Base-by-base conservation (phyloP, 2,797 vertebrate species). In the Denticeps clupeoides region DNA sequence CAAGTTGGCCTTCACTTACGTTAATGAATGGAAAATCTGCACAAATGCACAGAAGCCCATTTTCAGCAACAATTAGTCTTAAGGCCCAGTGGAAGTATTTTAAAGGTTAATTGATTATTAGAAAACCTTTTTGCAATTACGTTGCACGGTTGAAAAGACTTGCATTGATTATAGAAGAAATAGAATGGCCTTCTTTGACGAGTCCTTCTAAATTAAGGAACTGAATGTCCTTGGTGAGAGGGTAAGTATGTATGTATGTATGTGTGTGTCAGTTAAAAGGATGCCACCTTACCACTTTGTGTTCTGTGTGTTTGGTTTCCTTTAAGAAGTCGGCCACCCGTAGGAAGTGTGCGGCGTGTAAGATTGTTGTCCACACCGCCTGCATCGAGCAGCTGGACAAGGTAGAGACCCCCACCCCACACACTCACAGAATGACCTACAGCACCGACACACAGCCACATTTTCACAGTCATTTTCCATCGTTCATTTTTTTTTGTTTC, bases 361-460 rank as follows among this genome's bases (percentile, higher is more conserved):
- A 97, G 71, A 98, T 98, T 1, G 88, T 98, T 3, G 93, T 98
- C 43, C 94, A 98, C 72, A 82, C 82, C 0, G 84, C 89, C 1
- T 98, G 94, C 72, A 91, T 97, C 52, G 93, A 97, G 50, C 89
- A 94, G 62, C 64, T 94, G 48, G 93, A 98, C 55, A 93, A 94
- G 91, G 93, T 98, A 76, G 44, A 31, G 7, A 6, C 31, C 10
- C n/a, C 8, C 28, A 21, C 16, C 44, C 15, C 22, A 44, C 27
- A 48, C 47, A 31, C 24, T 12, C 1, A 1, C 49, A n/a, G 43
- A 76, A 46, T 26, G 9, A 5, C 31, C 12, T 11, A 7, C 27
- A 21, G n/a, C 25, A 47, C 51, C 23, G 22, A 15, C 1, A 1
- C 45, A n/a, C 29, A 33, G 31, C 33, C 12, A 11, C 4, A 27